Evolutionary conservation across 2,888 invertebrate species (phyloP).

Genomic region (Linnaemya vulpina): DNA sequence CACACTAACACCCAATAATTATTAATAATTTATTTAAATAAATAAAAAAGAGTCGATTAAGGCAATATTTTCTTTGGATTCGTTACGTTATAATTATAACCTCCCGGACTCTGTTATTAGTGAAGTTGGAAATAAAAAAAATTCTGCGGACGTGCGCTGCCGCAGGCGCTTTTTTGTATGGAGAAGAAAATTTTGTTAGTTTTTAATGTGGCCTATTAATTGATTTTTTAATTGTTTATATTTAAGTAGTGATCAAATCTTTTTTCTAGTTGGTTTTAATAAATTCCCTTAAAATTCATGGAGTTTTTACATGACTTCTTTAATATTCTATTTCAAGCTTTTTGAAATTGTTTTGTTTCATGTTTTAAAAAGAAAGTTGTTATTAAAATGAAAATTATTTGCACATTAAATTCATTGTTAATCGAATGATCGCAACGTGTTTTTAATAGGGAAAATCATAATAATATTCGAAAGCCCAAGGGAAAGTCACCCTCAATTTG

Average conservation of each 20-base stretch:
- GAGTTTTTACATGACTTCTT: not conserved
- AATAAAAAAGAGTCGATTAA: slow-evolving; percentile 2
- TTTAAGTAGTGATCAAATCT: not conserved
- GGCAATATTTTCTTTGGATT: slow-evolving; percentile 39
- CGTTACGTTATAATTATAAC: slow-evolving; percentile 56
- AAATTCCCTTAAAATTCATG: not conserved
- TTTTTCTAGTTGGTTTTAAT: slow-evolving; percentile 2
- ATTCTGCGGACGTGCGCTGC: slow-evolving; percentile 3
- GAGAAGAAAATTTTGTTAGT: slow-evolving; percentile 24
- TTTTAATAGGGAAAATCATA: no score
- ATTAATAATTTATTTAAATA: slow-evolving; percentile 9
- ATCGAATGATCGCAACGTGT: no score
- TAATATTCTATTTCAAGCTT: not conserved
- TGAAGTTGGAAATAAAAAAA: slow-evolving; percentile 2
- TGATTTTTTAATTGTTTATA: not conserved
- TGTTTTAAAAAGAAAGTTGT: no score
- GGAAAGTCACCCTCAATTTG: no score
- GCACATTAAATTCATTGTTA: no score
- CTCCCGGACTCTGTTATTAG: slow-evolving; percentile 29
- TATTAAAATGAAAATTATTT: no score
- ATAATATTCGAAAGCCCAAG: no score
- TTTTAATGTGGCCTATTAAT: slow-evolving; percentile 21
- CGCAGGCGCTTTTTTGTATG: slow-evolving; percentile 32
- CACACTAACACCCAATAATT: not conserved
- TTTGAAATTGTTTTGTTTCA: not conserved